Evolutionary conservation across 53 echinoderm and acorn worm species (phyloP), one percentile per base, ranked within the genome.

Genomic region (Antedon mediterranea): DNA sequence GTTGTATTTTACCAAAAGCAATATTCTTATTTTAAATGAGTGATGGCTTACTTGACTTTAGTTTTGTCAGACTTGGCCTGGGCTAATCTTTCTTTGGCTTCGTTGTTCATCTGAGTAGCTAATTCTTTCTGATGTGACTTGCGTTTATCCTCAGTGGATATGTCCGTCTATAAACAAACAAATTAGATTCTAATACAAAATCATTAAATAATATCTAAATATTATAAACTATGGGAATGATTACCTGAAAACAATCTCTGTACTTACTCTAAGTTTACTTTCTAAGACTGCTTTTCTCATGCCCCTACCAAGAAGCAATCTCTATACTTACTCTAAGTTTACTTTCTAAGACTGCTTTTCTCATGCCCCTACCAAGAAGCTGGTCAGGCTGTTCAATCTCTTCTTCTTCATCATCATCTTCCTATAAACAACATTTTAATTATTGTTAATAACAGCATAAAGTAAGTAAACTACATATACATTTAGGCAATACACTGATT

Each of bases 321-420:
- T n/a, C n/a, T n/a, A n/a, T 30, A 81, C 92, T 89, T 42, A 95
- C 97, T 84, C 97, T 91, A 37, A 95, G 97, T 87, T 95, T 95
- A 75, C 95, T 95, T 80, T 95, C 95, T 31, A 91, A 84, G 11
- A 95, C 87, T 6, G 95, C 95, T 71, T 91, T 83, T 74, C 95
- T 89, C 77, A 89, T 87, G 15, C 95, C 95, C 57, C 91, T 81
- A 15, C 95, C 95, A 11, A 95, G 85, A 7, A 94, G 84, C 33
- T 89, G 89, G 11, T 91, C 91, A 80, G 89, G 83, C 80, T 89
- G 83, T 28, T 83, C 77, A 18, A 82, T 83, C 0, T 86, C 89
- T 3, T 89, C 83, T 0, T 89, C 88, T 26, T 85, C 91, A 57
- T 89, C 88, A 29, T 88, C 88, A 57, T 57, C 57, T 18, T 13